phyloP scores from a whole-genome alignment of 2,888 invertebrate species.

The Danaus chrysippus region DNA sequence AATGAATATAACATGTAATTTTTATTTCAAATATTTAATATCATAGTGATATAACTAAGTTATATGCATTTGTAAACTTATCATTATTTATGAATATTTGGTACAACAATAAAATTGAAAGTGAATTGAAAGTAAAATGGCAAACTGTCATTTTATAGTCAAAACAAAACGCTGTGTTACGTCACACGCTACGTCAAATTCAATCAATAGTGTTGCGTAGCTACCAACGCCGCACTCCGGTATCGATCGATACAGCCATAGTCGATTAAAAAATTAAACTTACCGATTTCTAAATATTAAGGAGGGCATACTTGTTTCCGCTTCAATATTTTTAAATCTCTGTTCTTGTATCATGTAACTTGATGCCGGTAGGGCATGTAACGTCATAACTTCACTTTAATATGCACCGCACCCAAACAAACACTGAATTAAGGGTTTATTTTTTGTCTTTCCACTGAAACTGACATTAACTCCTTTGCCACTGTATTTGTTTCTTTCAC shows the following conservation, averaged over 20 bases:
- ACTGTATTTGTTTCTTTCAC: conserved; percentile 43
- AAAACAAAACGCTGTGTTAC: conserved; percentile 31
- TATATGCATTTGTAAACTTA: not conserved
- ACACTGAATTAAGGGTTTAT: conserved; percentile 47
- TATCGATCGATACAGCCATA: conserved; percentile 36
- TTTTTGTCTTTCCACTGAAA: conserved; percentile 52
- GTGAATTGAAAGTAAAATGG: conserved; percentile 28
- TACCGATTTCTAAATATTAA: conserved; percentile 82
- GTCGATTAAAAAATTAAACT: conserved; percentile 56
- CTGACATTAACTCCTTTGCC: conserved; percentile 48
- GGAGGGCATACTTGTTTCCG: conserved; percentile 77
- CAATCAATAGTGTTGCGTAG: conserved; percentile 50
- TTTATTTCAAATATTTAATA: too few relatives aligned
- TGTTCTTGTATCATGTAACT: conserved; percentile 71
- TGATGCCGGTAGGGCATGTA: conserved; percentile 71
- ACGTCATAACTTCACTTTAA: conserved; percentile 76
- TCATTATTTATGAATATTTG: not conserved
- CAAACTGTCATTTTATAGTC: conserved; percentile 25
- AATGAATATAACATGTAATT: too few relatives aligned
- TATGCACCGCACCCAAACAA: conserved; percentile 54
- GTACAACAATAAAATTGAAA: conserved; percentile 3
- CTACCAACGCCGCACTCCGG: conserved; percentile 37
- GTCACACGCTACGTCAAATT: conserved; percentile 37
- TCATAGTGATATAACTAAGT: too few relatives aligned
- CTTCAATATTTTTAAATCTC: conserved; percentile 69